Base-by-base conservation (phyloP, 1,140 invertebrate species). In the Drosophila chauvacae region DNA sequence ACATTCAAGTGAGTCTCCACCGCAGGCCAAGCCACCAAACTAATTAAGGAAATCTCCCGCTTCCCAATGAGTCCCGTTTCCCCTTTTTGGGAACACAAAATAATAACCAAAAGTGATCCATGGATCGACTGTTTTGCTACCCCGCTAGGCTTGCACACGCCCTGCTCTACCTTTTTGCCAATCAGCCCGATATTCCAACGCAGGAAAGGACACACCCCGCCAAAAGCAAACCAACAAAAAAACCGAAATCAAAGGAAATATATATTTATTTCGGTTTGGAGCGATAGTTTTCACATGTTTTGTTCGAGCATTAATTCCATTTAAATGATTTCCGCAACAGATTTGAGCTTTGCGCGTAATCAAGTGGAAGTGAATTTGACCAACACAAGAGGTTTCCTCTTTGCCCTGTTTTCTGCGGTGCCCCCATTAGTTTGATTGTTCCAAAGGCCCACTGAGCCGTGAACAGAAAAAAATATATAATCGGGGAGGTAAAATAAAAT, bases 291-390 rank as follows among this genome's bases (percentile, higher is more conserved):
- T 85, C 86, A 71, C 74, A 90, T 88, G 84, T 91, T 91, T 91
- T 91, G 88, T 91, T 91, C 73, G 53, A 73, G 79, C 72, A 91
- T 91, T 91, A 91, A 81, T 91, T 91, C 88, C 88, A 53, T 80
- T 78, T 74, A 91, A 91, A 77, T 91, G 88, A 74, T 74, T 91
- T 82, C 72, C 66, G 78, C 80, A 74, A 70, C 81, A 85, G 64
- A 77, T 80, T 87, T 80, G 64, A 77, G 85, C 75, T 71, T 78
- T 85, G 81, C 42, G 44, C 58, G 74, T 74, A 90, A 81, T 90
- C 87, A 90, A 90, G 55, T 82, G 86, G 86, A 90, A 90, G 55
- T 90, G 69, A 90, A 90, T 90, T 90, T 90, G 86, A 90, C 86
- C 86, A 90, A 90, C 86, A 90, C 86, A 90, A 90, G 86, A 77